Base-by-base conservation (phyloP, 2,113 vertebrate species). In the Lophura nycthemera region DNA sequence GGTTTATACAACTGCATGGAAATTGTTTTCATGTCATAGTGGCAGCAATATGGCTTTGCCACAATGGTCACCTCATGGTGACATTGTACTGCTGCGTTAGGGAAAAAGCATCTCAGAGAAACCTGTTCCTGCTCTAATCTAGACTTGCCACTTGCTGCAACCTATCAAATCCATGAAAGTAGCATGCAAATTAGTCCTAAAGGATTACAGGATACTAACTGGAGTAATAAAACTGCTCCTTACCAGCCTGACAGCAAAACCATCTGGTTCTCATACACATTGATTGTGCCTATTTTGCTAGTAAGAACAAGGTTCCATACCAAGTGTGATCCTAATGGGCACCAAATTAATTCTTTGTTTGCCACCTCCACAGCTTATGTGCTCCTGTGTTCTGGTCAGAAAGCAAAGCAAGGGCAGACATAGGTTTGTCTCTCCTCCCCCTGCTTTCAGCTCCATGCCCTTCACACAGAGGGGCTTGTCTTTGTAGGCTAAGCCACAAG, bases 401-500 rank as follows among this genome's bases (percentile, higher is more conserved):
- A 81, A 70, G 11, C 32, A 89, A 48, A 64, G 77, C 59, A 84
- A 89, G 47, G 50, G 42, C 75, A 42, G 34, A 38, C 47, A n/a
- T 42, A 17, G 54, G 59, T 71, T 91, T 79, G 67, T 60, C 47
- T 20, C 81, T 66, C 32, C 78, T 88, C 71, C 71, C 40, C 38
- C 17, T 45, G 19, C 61, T 48, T 74, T 81, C 78, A 71, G 64
- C 67, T 65, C 64, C 1, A 0, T 94, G 95, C 45, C 92, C 92
- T 95, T 95, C 92, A 91, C 93, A 92, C 87, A n/a, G 24, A 83
- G 61, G 40, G 66, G 57, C 83, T 95, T 90, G 84, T 61, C 95
- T 97, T 96, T 95, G 93, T 69, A 83, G 76, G 38, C 89, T 88
- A 80, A 94, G 64, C 86, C 75, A 61, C 32, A 76, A 95, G 96